Evolutionary conservation across 2,888 invertebrate genomes (phyloP).

Genomic region (Gibbula magus): DNA sequence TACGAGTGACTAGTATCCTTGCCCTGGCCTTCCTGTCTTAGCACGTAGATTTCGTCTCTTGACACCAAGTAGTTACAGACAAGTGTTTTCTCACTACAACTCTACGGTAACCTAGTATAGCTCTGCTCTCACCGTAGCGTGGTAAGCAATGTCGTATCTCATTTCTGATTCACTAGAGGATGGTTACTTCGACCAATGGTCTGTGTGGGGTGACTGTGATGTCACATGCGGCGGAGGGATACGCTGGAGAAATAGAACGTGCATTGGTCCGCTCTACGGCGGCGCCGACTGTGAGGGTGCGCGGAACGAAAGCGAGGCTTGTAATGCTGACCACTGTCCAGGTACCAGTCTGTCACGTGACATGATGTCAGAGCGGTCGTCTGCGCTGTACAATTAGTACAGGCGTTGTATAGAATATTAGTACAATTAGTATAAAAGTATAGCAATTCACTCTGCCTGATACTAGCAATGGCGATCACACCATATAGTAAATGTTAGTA

Average conservation of each 20-base stretch:
- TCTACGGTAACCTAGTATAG: too few species aligned
- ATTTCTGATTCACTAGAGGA: conserved; percentile 45
- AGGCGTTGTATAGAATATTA: too few species aligned
- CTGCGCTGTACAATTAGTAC: background rate
- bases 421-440: too few species aligned
- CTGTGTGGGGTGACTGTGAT: conserved; percentile 47
- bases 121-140: background rate
- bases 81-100: too few species aligned
- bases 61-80: background rate
- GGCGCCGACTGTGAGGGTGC: conserved; percentile 43
- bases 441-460: too few species aligned
- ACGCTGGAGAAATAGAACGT: conserved; percentile 41
- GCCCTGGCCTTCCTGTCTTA: background rate
- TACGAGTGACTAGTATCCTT: background rate
- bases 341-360: conserved; percentile 37
- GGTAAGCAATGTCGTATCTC: conserved; percentile 7
- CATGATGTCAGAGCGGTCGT: background rate
- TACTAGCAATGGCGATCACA: too few species aligned
- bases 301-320: conserved; percentile 38
- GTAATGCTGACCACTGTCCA: conserved; percentile 50
- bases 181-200: conserved; percentile 52
- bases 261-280: conserved; percentile 34
- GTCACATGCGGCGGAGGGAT: conserved; percentile 49
- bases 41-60: too few species aligned
- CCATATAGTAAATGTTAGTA: too few species aligned